Evolutionary conservation across 1,140 invertebrate genomes (phyloP).

Genomic region (Trichonephila clavata): DNA sequence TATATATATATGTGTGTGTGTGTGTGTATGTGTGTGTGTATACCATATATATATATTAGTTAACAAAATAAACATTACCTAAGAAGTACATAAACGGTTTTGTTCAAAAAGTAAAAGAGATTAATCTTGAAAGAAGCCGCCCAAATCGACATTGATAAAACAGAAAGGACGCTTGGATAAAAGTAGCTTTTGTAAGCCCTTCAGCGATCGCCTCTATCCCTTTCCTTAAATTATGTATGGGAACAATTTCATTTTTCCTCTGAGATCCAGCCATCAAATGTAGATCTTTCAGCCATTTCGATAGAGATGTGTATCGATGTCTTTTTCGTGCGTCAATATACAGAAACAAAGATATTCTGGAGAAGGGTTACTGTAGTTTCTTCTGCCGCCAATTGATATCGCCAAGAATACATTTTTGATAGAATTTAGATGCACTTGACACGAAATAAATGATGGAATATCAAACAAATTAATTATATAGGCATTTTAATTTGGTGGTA

Average conservation of each 20-base stretch:
- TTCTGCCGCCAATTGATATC: not conserved
- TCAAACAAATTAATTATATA: too few species aligned
- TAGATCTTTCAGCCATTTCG: conserved; percentile 20
- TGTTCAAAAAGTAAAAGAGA: too few species aligned
- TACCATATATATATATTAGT: too few species aligned
- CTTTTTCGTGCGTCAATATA: not conserved
- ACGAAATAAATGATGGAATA: too few species aligned
- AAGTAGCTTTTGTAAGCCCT: not conserved
- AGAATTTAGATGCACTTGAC: not conserved
- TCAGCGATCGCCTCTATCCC: not conserved
- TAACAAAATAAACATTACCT: too few species aligned
- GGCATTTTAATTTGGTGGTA: too few species aligned
- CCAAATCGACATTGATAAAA: too few species aligned
- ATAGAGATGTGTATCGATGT: not conserved
- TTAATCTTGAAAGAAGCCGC: too few species aligned
- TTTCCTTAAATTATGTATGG: not conserved
- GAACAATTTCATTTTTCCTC: not conserved
- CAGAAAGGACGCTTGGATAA: too few species aligned
- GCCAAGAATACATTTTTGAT: not conserved
- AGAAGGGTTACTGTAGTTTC: not conserved
- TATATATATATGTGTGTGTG: too few species aligned
- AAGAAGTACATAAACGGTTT: too few species aligned
- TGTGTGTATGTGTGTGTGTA: too few species aligned
- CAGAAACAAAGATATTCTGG: not conserved
- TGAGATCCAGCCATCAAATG: not conserved